Conservation (phyloP, 1,140 invertebrate genomes). For the Aethina tumida region DNA sequence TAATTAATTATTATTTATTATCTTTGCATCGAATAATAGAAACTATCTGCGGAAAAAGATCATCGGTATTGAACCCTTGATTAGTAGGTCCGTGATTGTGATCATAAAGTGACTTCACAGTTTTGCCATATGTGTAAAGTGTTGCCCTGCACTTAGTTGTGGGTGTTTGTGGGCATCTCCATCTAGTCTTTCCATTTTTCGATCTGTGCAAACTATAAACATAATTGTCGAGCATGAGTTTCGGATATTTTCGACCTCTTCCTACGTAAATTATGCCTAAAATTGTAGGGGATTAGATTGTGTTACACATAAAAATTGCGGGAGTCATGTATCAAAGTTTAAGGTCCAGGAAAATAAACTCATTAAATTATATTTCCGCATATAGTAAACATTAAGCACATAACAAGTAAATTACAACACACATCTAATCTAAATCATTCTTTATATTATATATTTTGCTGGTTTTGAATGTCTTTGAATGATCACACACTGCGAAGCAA, state of each 20-base stretch:
- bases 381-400: neutral
- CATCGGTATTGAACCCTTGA: neutral
- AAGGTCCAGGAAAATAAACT: no score
- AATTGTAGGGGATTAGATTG: slow-evolving; percentile 1
- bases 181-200: slow-evolving; percentile 8
- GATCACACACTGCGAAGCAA: slow-evolving; percentile 4
- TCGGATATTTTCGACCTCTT: slow-evolving; percentile 12
- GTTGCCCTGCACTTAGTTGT: slow-evolving; percentile 6
- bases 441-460: neutral
- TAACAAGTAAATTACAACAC: neutral
- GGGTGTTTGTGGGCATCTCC: slow-evolving; percentile 6
- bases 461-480: slow-evolving; percentile 3
- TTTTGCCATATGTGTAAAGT: slow-evolving; percentile 10
- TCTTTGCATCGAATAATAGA: slow-evolving; percentile 1
- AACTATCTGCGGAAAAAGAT: neutral
- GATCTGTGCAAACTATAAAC: slow-evolving; percentile 7
- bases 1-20: neutral
- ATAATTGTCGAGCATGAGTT: slow-evolving; percentile 9
- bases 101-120: slow-evolving; percentile 3
- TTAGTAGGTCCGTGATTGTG: slow-evolving; percentile 8
- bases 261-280: slow-evolving; percentile 11
- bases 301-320: no score
- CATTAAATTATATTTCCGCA: neutral
- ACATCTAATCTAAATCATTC: neutral
- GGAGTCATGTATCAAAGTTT: no score